Evolutionary conservation across 35 echinoderm and acorn worm species (phyloP), one percentile per base, ranked within the genome.

Genomic region (Hemicentrotus pulcherrimus): DNA sequence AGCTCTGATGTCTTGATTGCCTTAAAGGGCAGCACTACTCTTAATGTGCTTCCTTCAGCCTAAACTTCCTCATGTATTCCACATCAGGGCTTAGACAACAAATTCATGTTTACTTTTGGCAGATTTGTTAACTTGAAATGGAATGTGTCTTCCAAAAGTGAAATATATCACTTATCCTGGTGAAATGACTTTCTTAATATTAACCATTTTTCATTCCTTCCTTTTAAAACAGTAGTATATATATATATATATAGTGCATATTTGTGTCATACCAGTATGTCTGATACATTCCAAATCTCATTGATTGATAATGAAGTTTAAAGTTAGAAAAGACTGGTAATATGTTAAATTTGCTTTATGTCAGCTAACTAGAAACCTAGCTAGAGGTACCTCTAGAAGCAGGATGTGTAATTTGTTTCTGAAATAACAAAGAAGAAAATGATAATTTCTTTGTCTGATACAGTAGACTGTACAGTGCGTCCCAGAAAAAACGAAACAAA

Each of bases 1-100:
- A 96, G 47, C 86, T 98, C 97, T 32, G 91, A 94, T 0, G 88
- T 98, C 86, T 95, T 99, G 0, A 96, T 60, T 50, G 97, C 94
- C 9, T 94, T 98, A 4, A 98, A 96, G 94, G 94, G 94, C 15
- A 87, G 78, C 31, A 52, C 52, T 32, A 16, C 95, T 30, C 7
- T 97, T 24, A 14, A 48, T 6, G 46, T 97, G 0, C 86, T 88
- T 46, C 70, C 94, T 22, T 31, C 55, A 32, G 65, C 65, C 19
- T 78, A 78, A n/a, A n/a, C 24, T 28, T 28, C 65, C 6, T n/a
- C 28, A 70, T 70, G 19, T 2, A 70, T 70, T 70, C 22, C 65
- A 78, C 7, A 78, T 18, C 65, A 78, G 19, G 65, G 65, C 65
- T n/a, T 28, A n/a, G 2, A 16, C 61, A 5, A 70, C 61, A n/a